Conservation (phyloP, 2,888 invertebrate genomes). For the Chironomus riparius region DNA sequence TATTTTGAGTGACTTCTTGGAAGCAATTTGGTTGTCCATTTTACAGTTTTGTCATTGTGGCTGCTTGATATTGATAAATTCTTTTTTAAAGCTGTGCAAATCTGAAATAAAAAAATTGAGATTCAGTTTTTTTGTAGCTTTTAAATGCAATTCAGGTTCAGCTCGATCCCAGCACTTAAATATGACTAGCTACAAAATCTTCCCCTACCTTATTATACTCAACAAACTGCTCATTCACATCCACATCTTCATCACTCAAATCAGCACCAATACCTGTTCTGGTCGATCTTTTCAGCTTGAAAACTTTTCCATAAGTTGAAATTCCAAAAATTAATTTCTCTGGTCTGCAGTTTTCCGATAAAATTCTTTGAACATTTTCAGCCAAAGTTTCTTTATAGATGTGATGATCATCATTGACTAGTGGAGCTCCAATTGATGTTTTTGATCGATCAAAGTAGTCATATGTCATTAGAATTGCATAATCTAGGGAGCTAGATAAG, state of each 20-base stretch:
- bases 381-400: constrained; percentile 28
- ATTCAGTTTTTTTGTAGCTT: too few relatives aligned
- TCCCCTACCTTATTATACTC: background rate
- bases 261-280: constrained; percentile 36
- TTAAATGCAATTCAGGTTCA: too few relatives aligned
- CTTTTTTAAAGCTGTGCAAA: background rate
- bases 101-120: too few relatives aligned
- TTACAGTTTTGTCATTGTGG: background rate
- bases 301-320: constrained; percentile 41
- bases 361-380: constrained; percentile 40
- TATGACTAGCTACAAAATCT: too few relatives aligned
- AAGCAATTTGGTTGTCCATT: background rate
- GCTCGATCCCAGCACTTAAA: too few relatives aligned
- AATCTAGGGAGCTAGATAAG: constrained; percentile 34
- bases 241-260: background rate
- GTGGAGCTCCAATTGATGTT: constrained; percentile 42
- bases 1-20: background rate
- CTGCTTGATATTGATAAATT: constrained; percentile 33
- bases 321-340: constrained; percentile 42
- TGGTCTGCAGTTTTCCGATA: constrained; percentile 36
- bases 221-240: background rate
- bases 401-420: constrained; percentile 31
- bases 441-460: constrained; percentile 39
- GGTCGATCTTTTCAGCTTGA: constrained; percentile 35
- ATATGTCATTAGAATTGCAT: constrained; percentile 46